A percentile compares a stretch with the other conserved stretches of the same genome.
Evolutionary conservation across 2,888 invertebrate species (phyloP).

Genomic region (Noctua janthina): DNA sequence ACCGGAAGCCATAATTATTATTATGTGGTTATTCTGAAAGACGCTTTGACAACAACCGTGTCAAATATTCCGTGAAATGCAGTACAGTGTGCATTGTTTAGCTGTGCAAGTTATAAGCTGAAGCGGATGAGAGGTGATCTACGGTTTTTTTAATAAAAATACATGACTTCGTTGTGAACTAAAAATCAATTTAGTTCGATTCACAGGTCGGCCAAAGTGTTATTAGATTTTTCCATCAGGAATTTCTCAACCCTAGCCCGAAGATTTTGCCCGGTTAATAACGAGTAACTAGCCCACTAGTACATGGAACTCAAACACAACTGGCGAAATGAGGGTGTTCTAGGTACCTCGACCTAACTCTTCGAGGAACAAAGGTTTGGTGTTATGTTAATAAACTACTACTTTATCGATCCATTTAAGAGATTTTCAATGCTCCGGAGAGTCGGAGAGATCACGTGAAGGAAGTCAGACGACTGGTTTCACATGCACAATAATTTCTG

Average conservation of each 20-base stretch:
- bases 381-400: too few species aligned
- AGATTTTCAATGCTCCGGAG: background rate
- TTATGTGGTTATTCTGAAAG: conserved; percentile 34
- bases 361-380: too few species aligned
- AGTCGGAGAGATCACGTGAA: background rate
- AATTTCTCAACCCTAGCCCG: background rate
- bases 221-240: background rate
- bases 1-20: background rate
- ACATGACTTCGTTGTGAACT: background rate
- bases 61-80: conserved; percentile 42
- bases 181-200: background rate
- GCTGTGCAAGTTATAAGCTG: background rate
- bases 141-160: background rate
- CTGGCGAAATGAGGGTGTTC: background rate
- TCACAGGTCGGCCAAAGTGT: background rate
- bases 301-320: background rate
- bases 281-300: background rate
- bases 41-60: conserved; percentile 27
- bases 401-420: too few species aligned
- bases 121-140: background rate
- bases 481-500: background rate
- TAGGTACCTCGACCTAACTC: background rate
- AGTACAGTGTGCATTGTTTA: conserved; percentile 32
- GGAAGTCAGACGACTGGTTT: background rate
- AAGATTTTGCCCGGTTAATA: background rate